Evolutionary conservation across 1,140 invertebrate genomes (phyloP), one percentile per base, ranked within the genome.

Genomic region (Nasonia longicornis): DNA sequence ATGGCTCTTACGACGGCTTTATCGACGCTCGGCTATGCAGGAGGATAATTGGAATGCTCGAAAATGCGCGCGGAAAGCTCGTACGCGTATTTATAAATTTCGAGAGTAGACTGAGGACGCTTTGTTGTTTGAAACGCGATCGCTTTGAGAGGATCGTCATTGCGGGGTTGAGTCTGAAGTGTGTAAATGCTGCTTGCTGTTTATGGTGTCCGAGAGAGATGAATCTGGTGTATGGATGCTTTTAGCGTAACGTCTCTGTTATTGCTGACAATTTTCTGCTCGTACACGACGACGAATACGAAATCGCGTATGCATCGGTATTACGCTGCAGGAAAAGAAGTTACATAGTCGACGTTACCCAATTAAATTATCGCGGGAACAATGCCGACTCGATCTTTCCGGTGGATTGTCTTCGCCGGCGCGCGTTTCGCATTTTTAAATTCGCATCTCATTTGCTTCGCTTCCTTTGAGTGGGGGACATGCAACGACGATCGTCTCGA

Each of bases 1-100:
- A 78, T 11, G 7, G 45, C 20, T 14, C 35, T 78, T 78, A 78
- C 67, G 77, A 69, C 42, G n/a, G 63, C 26, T 78, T 78, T 78
- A 78, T 78, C 42, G 70, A 29, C 45, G 26, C 67, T 35, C 58
- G 22, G 35, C 63, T 26, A n/a, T 48, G 67, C 31, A 22, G 3
- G 26, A 63, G 10, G 22, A 67, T 74, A 74, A 80, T 80, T 80
- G 38, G 70, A 67, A 42, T 58, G 42, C 76, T 52, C 26, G 74
- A 75, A 35, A 81, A 76, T 3, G 64, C 42, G 35, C 8, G 63
- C 20, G 3, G 52, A 26, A 52, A 20, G 52, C 52, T n/a, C 10
- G 16, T 63, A n/a, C n/a, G 2, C 31, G 11, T 42, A 42, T 72
- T 76, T 76, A 76, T 76, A 76, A 64, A 74, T 74, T 16, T 48